Base-by-base conservation (phyloP, 2,888 invertebrate species). In the Osedax fenrisi region DNA sequence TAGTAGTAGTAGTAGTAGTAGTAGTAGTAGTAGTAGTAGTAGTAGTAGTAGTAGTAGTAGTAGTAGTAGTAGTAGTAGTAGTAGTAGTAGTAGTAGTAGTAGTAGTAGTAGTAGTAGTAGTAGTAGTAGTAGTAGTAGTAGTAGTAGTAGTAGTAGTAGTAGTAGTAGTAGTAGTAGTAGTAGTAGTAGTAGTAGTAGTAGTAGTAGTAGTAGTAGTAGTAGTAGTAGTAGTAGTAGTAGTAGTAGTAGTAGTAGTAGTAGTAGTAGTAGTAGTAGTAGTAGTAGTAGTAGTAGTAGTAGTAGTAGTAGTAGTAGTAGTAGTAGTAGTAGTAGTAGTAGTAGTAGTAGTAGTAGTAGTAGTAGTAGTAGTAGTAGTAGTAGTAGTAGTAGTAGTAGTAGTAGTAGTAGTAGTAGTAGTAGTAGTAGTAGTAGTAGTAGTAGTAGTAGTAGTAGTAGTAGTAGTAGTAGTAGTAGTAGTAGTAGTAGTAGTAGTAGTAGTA, bases 51-150 rank as follows among this genome's bases (percentile, higher is more conserved):
- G 56, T 56, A 56, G 0, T 56, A 56, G 56, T 0, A 0, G 56
- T 0, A 56, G 56, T 56, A 56, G 56, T 56, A 56, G 56, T 56
- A 56, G 56, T n/a, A 56, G n/a, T 56, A 56, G 56, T 56, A 56
- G 56, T 56, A 56, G 56, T 56, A 56, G 56, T 56, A 56, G 1
- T 56, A 56, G 56, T 56, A 56, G 56, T 61, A 61, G 61, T 61
- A 61, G 61, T 61, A 61, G 61, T 61, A 61, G 3, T 61, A 61
- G 61, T 61, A 61, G 61, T 61, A 61, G 61, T 61, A 61, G 61
- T 61, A 61, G 61, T 61, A 61, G 61, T 61, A 61, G 61, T 61
- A 61, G 5, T 61, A 61, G 61, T 61, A 61, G 61, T 61, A 61
- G 61, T 61, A 61, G 61, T 61, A 3, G 61, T 61, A 61, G 61